Conservation (phyloP, 1,140 invertebrate species). For the Lamellibrachia luymesi region DNA sequence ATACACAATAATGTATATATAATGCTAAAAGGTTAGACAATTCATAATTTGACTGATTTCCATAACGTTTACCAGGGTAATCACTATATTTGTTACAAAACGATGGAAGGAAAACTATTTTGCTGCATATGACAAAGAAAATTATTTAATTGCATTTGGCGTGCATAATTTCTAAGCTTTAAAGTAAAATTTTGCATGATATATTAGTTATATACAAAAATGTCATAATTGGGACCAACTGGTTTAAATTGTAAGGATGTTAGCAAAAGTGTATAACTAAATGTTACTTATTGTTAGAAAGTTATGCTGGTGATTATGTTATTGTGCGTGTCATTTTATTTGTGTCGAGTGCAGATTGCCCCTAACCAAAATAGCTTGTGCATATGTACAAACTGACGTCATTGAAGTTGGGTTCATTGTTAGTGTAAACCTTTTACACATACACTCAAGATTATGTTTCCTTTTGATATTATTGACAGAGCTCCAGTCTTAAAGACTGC, state of each 20-base stretch:
- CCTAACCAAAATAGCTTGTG: neutral
- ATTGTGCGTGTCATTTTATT: neutral
- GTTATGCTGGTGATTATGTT: neutral
- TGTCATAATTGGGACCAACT: neutral
- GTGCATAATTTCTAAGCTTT: too few species aligned
- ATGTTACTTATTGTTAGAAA: neutral
- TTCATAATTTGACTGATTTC: neutral
- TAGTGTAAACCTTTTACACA: neutral
- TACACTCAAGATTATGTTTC: neutral
- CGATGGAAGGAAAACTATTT: neutral
- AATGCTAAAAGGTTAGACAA: neutral
- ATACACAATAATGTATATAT: neutral
- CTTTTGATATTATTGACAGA: neutral
- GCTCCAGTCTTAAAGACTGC: neutral
- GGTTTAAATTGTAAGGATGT: neutral
- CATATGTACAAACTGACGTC: too few species aligned
- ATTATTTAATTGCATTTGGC: too few species aligned
- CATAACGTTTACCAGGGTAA: neutral
- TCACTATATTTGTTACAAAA: neutral
- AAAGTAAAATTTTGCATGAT: too few species aligned
- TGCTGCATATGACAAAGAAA: too few species aligned
- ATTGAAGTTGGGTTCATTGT: too few species aligned
- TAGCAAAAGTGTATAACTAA: neutral
- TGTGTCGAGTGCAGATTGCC: neutral
- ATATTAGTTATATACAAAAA: too few species aligned